Percentiles rank a stretch among this genome's conserved stretches.
Conservation (phyloP, 2,797 vertebrate species). For the Holocentrus rufus region DNA sequence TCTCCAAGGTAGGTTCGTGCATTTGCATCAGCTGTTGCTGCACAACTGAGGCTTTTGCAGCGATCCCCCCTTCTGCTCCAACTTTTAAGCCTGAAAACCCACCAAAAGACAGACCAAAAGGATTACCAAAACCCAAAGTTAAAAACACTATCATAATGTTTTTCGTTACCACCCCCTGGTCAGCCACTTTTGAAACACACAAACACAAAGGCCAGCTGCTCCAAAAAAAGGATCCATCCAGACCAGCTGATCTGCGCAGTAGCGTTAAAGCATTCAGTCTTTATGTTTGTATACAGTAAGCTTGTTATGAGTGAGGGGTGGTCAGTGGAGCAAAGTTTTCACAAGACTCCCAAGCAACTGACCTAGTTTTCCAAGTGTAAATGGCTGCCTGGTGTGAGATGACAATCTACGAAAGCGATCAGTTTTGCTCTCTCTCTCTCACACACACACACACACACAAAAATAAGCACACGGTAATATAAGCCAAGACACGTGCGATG, state of each 20-base stretch:
- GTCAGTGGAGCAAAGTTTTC: conserved; percentile 53
- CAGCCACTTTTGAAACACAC: neutral
- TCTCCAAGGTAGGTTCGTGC: no score
- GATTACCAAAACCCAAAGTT: neutral
- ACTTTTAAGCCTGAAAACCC: conserved; percentile 8
- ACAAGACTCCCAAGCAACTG: conserved; percentile 10
- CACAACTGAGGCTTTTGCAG: conserved; percentile 12
- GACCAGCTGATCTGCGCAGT: conserved; percentile 4
- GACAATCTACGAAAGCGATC: neutral
- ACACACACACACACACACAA: neutral
- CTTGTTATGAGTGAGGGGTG: conserved; percentile 35
- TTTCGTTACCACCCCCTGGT: conserved; percentile 5
- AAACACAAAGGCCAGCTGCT: conserved; percentile 7
- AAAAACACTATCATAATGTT: neutral
- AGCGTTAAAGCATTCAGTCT: neutral
- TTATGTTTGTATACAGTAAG: conserved; percentile 4
- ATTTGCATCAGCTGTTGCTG: neutral
- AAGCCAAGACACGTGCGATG: neutral
- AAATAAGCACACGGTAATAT: neutral
- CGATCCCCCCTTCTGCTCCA: neutral
- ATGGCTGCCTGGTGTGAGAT: conserved; percentile 3
- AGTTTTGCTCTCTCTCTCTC: neutral
- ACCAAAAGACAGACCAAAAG: neutral
- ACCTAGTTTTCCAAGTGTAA: conserved; percentile 12
- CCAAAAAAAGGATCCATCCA: neutral